Evolutionary conservation across 2,797 vertebrate species (phyloP), one percentile per base, ranked within the genome.

Genomic region (Meda fulgida): DNA sequence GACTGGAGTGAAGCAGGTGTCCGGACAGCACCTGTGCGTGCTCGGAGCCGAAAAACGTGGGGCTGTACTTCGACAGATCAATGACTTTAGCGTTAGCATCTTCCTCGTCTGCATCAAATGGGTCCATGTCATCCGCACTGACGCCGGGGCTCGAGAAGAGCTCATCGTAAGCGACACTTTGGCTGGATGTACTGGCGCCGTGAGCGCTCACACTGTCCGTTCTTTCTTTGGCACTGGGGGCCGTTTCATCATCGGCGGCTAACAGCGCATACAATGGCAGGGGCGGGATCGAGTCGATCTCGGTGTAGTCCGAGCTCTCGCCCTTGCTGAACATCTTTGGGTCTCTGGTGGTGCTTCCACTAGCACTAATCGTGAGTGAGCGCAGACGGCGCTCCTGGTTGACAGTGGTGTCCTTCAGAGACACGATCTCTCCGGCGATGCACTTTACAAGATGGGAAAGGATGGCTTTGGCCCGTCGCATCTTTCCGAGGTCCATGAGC

Each of bases 401-500:
- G 72, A 91, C 84, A 38, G 92, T 83, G 34, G 94, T 91, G 86
- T 98, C 97, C 91, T 94, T 96, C 53, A 99, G 51, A 80, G 95
- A 92, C 87, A 99, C 97, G 38, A 99, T 94, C 93, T 99, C 98
- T 46, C 98, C 98, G 76, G 98, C 98, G 89, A 99, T 98, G 92
- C 97, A 99, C 91, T 99, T 99, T 70, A 99, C 98, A 85, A 99
- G 92, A 91, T 99, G 98, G 5, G 98, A 97, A 48, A 99, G 94
- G 89, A 99, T 99, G 84, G 98, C 98, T 92, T 99, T 99, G 89
- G 97, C 96, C 89, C 98, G 95, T 73, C 95, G 96, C 79, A 99
- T 97, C 95, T 97, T 98, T 51, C 98, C 98, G 13, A 99, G 95
- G 93, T 99, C 98, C 98, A 99, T 98, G 73, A 99, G 96, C 90